Percentiles rank a stretch among this genome's conserved stretches.
Evolutionary conservation across 2,113 vertebrate genomes (phyloP).

Genomic region (Percopsis transmontana): DNA sequence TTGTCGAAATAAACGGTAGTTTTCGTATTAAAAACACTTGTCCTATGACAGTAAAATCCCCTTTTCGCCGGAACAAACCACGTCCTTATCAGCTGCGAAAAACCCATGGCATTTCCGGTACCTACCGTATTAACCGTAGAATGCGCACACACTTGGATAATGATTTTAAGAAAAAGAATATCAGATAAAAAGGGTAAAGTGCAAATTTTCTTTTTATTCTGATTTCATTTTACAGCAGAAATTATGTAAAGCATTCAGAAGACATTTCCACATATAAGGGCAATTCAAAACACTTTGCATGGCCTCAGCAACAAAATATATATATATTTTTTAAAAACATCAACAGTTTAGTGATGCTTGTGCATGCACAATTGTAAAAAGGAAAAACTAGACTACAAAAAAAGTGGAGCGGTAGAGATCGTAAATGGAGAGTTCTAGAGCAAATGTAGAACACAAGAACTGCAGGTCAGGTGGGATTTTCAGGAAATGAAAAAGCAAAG

Average conservation of each 20-base stretch:
- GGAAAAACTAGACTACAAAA: slow-evolving; percentile 90
- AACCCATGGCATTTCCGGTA: slow-evolving; percentile 52
- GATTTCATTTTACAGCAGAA: slow-evolving; percentile 99
- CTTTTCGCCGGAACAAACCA: slow-evolving; percentile 64
- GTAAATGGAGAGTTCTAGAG: slow-evolving; percentile 28
- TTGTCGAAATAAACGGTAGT: not conserved
- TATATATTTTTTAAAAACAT: slow-evolving; percentile 87
- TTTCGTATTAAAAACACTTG: not conserved
- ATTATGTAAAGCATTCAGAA: slow-evolving; percentile 99
- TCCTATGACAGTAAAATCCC: slow-evolving; percentile 23
- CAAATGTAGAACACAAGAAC: slow-evolving; percentile 72
- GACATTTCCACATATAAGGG: slow-evolving; percentile 99
- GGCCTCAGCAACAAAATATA: slow-evolving; percentile 99
- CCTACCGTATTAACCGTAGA: slow-evolving; percentile 34
- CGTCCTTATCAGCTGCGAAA: slow-evolving; percentile 58
- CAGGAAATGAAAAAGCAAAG: slow-evolving; percentile 63
- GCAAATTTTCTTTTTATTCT: slow-evolving; percentile 84
- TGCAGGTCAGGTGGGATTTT: slow-evolving; percentile 69
- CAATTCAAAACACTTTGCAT: slow-evolving; percentile 99
- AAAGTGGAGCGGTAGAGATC: slow-evolving; percentile 68
- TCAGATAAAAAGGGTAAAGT: slow-evolving; percentile 62
- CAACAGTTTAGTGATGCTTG: slow-evolving; percentile 98
- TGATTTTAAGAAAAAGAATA: not conserved
- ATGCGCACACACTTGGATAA: not conserved
- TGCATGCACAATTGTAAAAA: slow-evolving; percentile 98